Evolutionary conservation across 2,888 invertebrate genomes (phyloP).

Genomic region (Pogonocherus hispidulus): DNA sequence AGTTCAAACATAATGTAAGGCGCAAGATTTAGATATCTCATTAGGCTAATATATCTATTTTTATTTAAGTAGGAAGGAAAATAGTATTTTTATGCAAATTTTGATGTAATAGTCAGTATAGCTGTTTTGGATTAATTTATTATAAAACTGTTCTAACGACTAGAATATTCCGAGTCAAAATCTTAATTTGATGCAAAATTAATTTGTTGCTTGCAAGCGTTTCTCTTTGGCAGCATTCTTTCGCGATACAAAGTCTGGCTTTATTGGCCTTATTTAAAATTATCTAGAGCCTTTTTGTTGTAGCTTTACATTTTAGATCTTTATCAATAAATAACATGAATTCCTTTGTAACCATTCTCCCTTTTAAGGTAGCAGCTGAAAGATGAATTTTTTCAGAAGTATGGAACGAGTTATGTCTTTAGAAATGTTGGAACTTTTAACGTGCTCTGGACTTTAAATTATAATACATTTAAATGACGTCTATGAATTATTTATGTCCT

Average conservation of each 20-base stretch:
- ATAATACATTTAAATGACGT: constrained; percentile 59
- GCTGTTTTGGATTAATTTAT: too few species aligned
- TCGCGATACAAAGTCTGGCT: constrained; percentile 46
- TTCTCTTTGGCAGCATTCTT: constrained; percentile 2
- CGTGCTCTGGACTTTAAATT: constrained; percentile 48
- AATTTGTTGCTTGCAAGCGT: constrained; percentile 10
- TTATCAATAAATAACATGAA: constrained; percentile 63
- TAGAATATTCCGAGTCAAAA: background rate
- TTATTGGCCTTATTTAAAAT: constrained; percentile 59
- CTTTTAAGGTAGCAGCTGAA: constrained; percentile 61
- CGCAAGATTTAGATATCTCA: too few species aligned
- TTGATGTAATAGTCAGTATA: too few species aligned
- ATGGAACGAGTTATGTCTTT: constrained; percentile 44
- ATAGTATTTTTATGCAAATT: too few species aligned
- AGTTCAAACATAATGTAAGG: too few species aligned
- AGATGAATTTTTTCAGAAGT: constrained; percentile 51
- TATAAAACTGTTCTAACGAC: too few species aligned
- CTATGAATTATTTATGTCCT: constrained; percentile 59
- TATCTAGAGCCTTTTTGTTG: constrained; percentile 61
- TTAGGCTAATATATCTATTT: too few species aligned
- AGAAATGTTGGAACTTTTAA: constrained; percentile 42
- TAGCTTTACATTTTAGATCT: constrained; percentile 61
- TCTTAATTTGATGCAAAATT: constrained; percentile 8
- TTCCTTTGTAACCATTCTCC: constrained; percentile 58
- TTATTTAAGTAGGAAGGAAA: too few species aligned